These are phyloP conservation scores for Camponotus pennsylvanicus DNA, from an alignment of 1,140 invertebrate species.

Conservation along the genomic window DNA sequence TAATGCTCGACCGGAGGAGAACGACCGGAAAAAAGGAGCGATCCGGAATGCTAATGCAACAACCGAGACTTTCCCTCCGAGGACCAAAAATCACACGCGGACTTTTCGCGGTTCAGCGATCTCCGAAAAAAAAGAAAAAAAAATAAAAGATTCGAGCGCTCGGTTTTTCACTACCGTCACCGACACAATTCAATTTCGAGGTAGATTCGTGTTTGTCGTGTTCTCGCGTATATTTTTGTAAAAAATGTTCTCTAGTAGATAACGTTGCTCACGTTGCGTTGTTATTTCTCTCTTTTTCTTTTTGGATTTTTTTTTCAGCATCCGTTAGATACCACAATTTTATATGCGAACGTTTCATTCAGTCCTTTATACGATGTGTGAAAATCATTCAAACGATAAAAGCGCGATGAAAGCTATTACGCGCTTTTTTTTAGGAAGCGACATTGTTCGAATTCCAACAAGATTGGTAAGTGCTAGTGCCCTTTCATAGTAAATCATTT, in stretches of 20 bases:
- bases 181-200: constrained; percentile 54
- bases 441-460: background rate
- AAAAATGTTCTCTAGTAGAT: constrained; percentile 56
- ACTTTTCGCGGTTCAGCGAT: constrained; percentile 32
- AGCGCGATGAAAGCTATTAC: constrained; percentile 22
- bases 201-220: constrained; percentile 56
- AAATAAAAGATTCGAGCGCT: constrained; percentile 19
- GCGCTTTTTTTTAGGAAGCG: background rate
- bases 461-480: background rate
- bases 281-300: constrained; percentile 29
- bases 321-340: constrained; percentile 49
- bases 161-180: constrained; percentile 48
- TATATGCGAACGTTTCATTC: constrained; percentile 33
- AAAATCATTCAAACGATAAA: constrained; percentile 52
- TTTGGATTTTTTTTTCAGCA: background rate
- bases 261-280: constrained; percentile 49
- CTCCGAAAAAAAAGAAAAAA: background rate
- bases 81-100: constrained; percentile 41
- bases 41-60: background rate
- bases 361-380: constrained; percentile 21
- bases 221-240: constrained; percentile 57
- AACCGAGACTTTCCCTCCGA: background rate
- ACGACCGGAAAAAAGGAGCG: background rate
- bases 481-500: constrained; percentile 1
- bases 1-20: constrained; percentile 16